Base-by-base conservation (phyloP, 2,113 vertebrate genomes). In the Greenwoodochromis staneri region DNA sequence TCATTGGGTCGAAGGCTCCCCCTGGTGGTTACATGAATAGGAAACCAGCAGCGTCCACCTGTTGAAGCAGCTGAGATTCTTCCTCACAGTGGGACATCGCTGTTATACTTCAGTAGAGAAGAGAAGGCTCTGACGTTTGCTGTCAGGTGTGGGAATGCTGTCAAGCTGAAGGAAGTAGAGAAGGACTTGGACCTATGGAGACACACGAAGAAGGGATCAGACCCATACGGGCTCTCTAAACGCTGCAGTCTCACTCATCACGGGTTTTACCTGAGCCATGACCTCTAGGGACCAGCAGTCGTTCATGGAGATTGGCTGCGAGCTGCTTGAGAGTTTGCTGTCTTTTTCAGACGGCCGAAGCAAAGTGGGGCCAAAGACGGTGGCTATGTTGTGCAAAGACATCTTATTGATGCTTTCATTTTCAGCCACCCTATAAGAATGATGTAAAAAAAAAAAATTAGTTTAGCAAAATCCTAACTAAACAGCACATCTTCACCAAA, bases 281-380 rank as follows among this genome's bases (percentile, higher is more conserved):
- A 99, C 99, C 94, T 99, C 99, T 59, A 99, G 95, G 61, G 98
- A 99, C 99, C 99, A 99, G 94, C 98, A 98, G 90, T 99, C 98
- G 1, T 97, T 97, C 98, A 99, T 99, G 83, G 97, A 97, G 95
- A 99, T 97, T 0, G 99, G 98, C 93, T 99, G 98, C 2, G 97
- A 97, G 57, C 97, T 97, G 92, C 97, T 98, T 5, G 97, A 97
- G 83, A 97, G 97, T 93, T 99, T 99, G 93, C 97, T 99, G 95
- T 99, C 98, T 93, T 99, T 99, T 94, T 99, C 98, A 0, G 99
- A 97, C 1, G 99, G 99, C 55, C 98, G 96, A 27, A 99, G 98
- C 90, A 99, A 91, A 3, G 98, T 99, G 90, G 99, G 99, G 24
- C 99, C 99, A 78, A 99, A 99, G 76, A 99, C 99, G 0, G 98